Conservation (phyloP, 2,797 vertebrate genomes). For the Chelonia mydas region DNA sequence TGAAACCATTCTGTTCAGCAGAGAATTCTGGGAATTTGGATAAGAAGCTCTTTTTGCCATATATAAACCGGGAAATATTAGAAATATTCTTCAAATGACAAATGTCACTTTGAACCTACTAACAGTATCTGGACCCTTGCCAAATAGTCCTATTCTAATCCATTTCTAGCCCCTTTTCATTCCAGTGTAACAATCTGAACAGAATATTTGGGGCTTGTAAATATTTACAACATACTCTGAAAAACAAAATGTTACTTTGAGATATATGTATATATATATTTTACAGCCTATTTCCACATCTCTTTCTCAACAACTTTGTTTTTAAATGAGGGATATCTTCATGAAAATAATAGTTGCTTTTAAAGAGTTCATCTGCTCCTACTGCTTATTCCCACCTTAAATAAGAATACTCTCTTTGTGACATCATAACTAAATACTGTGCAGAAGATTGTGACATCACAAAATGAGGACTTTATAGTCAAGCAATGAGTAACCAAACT, state of each 20-base stretch:
- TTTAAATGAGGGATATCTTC: neutral
- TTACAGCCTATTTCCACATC: neutral
- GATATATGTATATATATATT: neutral
- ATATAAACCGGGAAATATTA: neutral
- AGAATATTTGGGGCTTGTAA: neutral
- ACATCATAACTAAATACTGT: neutral
- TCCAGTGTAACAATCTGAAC: neutral
- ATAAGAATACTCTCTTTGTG: neutral
- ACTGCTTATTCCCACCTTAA: neutral
- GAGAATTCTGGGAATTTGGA: constrained; percentile 1
- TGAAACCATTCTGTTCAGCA: neutral
- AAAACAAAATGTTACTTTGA: neutral
- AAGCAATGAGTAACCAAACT: neutral
- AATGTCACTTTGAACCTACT: neutral
- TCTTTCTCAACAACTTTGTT: neutral
- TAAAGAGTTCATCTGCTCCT: neutral
- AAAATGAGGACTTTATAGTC: neutral
- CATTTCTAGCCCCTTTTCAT: neutral
- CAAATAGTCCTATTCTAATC: neutral
- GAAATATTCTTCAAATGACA: neutral
- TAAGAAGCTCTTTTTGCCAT: neutral
- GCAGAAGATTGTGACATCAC: neutral
- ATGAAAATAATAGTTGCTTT: neutral
- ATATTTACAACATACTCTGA: neutral
- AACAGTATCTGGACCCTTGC: neutral